These are phyloP conservation scores for Micrasema minimum DNA, from an alignment of 1,140 invertebrate species.

Conservation along the genomic window DNA sequence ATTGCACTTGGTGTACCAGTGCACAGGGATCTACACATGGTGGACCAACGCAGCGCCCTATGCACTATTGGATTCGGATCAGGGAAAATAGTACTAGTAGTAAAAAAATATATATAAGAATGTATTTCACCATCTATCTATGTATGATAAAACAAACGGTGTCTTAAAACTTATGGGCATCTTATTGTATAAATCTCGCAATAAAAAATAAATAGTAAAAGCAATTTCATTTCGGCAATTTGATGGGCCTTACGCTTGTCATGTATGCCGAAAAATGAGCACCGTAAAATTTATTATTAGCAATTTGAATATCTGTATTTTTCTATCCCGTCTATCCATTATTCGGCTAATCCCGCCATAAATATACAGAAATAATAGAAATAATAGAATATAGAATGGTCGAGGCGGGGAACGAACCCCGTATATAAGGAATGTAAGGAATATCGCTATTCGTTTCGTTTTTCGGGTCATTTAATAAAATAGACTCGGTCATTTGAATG, in stretches of 20 bases:
- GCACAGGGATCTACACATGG: too few species aligned
- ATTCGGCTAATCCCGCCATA: constrained; percentile 20
- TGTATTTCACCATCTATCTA: too few species aligned
- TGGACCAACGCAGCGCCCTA: too few species aligned
- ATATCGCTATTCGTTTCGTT: constrained; percentile 43
- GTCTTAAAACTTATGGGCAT: too few species aligned
- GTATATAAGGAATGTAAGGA: constrained; percentile 40
- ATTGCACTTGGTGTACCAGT: too few species aligned
- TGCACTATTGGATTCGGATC: too few species aligned
- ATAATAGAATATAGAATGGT: constrained; percentile 8
- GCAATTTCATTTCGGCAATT: constrained; percentile 4
- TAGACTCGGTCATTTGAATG: constrained; percentile 45
- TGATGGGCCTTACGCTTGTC: constrained; percentile 1
- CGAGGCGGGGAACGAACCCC: background rate
- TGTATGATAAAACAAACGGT: too few species aligned
- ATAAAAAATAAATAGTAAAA: too few species aligned
- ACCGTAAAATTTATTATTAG: constrained; percentile 12
- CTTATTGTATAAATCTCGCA: too few species aligned
- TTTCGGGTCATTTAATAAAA: constrained; percentile 49
- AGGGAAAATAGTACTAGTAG: too few species aligned
- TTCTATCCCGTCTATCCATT: constrained; percentile 16
- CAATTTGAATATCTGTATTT: constrained; percentile 31
- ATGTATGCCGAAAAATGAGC: background rate
- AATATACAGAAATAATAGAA: constrained; percentile 29
- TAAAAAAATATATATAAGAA: too few species aligned